Percentiles rank a stretch among this genome's conserved stretches.
These are phyloP conservation scores for Crenichthys baileyi DNA, from an alignment of 2,797 vertebrate genomes.

Conservation along the genomic window DNA sequence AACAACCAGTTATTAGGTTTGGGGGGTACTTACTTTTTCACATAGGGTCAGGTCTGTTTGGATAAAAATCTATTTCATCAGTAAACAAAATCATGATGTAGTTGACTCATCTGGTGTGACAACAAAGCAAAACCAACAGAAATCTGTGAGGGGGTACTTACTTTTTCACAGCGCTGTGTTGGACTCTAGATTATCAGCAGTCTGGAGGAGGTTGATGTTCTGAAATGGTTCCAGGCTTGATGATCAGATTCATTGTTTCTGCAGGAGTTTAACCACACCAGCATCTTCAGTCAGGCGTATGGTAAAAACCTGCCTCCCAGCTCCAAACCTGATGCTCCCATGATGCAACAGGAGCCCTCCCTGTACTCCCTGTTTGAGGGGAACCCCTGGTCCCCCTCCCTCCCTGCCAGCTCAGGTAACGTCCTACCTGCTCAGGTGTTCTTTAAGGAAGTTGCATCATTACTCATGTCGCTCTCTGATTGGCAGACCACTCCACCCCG, in stretches of 20 bases:
- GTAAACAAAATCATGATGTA: too few species aligned
- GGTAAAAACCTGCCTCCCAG: constrained; percentile 88
- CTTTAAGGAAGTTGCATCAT: fast-evolving
- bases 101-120: too few species aligned
- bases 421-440: neutral
- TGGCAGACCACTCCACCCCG: constrained; percentile 96
- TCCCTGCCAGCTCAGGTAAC: constrained; percentile 96
- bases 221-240: too few species aligned
- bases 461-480: constrained; percentile 28
- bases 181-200: too few species aligned
- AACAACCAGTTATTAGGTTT: too few species aligned
- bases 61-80: too few species aligned
- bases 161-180: neutral
- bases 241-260: constrained; percentile 5
- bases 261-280: constrained; percentile 93
- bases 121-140: too few species aligned
- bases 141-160: too few species aligned
- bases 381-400: constrained; percentile 96
- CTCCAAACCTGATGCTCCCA: constrained; percentile 87
- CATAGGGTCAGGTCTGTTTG: too few species aligned
- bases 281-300: constrained; percentile 96
- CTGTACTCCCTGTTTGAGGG: constrained; percentile 97
- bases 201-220: too few species aligned
- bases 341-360: constrained; percentile 93
- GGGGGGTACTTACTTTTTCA: too few species aligned